Base-by-base conservation (phyloP, 1,140 invertebrate genomes). In the Brachionus plicatilis region DNA sequence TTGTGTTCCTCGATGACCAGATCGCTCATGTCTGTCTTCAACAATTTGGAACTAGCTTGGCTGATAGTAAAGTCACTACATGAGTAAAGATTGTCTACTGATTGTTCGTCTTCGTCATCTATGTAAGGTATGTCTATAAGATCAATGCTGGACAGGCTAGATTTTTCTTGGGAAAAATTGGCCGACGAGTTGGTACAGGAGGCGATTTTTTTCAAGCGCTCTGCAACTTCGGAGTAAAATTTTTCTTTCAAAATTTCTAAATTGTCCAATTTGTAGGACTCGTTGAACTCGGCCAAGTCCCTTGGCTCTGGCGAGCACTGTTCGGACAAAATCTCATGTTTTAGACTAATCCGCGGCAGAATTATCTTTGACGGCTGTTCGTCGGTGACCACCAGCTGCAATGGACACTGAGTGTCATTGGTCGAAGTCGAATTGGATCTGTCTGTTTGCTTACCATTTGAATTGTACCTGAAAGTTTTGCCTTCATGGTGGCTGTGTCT, bases 111-210 rank as follows among this genome's bases (percentile, higher is more conserved):
- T 53, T 76, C 72, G 14, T 60, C 79, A 24, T 82, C 79, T 29
- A 82, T 82, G 29, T 45, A 82, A 17, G 79, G 79, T 82, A 82
- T 82, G 17, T 82, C 65, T 20, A 82, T 65, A 12, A 47, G 53
- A 27, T 82, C 79, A 47, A 82, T 82, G 27, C 79, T 82, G 7
- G 50, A 65, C 11, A 82, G 65, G 17, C 79, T 82, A 5, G 53
- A 65, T 41, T 76, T 76, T 76, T 76, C 72, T 12, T 76, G 20
- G 43, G 41, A 76, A 50, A 50, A 76, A 50, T 76, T 76, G 2
- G 47, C 27, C 43, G 41, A 76, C 20, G 72, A 76, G 20, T 76
- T 76, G 43, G 72, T 50, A 27, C 72, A 50, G 11, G 72, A 76
- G 12, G 72, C 72, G 12, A 76, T 47, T 50, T 50, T 47, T 76